A percentile compares a stretch with the other conserved stretches of the same genome.
These are phyloP conservation scores for Peromyscus polionotus DNA, from an alignment of 2,113 vertebrate species.

Conservation along the genomic window DNA sequence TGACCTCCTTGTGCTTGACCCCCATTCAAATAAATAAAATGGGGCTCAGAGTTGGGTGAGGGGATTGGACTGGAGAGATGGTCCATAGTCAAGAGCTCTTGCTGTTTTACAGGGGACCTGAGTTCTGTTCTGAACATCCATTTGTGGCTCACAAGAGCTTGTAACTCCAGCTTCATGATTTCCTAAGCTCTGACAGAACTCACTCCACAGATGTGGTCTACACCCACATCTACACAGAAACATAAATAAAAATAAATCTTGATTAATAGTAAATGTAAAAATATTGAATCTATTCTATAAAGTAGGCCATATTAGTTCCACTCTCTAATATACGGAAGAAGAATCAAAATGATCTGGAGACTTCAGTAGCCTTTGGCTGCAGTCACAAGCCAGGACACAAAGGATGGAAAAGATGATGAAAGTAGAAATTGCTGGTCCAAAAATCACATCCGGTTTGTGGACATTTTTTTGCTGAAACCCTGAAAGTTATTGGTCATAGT, in stretches of 20 bases:
- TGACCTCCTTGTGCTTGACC: neutral
- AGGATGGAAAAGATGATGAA: neutral
- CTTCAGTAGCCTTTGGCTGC: neutral
- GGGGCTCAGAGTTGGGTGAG: no score
- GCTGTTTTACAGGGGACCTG: neutral
- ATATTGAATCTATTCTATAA: neutral
- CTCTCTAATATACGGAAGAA: neutral
- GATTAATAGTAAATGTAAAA: neutral
- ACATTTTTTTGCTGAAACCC: constrained; percentile 44
- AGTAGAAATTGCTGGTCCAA: neutral
- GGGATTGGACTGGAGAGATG: neutral
- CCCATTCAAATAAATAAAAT: neutral
- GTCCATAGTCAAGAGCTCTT: neutral
- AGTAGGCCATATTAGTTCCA: neutral
- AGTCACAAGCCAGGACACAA: neutral
- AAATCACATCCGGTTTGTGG: neutral
- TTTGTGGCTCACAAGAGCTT: neutral
- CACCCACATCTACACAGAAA: neutral
- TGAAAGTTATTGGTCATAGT: neutral
- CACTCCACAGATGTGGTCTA: no score
- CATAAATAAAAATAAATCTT: neutral
- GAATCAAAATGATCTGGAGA: neutral
- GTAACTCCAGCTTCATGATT: neutral
- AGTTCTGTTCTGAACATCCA: neutral
- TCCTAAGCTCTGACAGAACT: neutral